Conservation (phyloP, 2,113 vertebrate genomes). For the Trogon surrucura region DNA sequence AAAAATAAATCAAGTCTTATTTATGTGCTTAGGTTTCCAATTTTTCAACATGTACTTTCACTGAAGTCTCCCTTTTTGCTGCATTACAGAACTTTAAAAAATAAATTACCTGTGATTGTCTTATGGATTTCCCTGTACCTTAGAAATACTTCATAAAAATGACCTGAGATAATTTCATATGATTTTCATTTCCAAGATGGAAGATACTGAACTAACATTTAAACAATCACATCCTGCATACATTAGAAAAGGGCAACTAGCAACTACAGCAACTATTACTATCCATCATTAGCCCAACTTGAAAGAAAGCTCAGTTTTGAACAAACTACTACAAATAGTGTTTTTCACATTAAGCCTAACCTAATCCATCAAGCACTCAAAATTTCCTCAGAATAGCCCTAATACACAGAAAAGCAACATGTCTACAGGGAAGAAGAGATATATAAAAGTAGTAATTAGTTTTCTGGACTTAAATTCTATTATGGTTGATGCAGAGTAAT, state of each 20-base stretch:
- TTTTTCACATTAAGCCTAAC: neutral
- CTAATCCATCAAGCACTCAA: neutral
- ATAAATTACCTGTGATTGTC: neutral
- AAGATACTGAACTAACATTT: neutral
- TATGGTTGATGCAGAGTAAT: neutral
- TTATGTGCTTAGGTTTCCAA: neutral
- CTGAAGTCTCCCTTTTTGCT: neutral
- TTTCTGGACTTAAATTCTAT: neutral
- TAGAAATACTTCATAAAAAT: neutral
- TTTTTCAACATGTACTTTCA: neutral
- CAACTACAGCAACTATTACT: neutral
- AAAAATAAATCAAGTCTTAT: neutral
- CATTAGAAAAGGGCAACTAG: neutral
- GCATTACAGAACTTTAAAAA: neutral
- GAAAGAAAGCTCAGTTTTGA: neutral
- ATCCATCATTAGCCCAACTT: neutral
- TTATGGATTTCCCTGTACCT: neutral
- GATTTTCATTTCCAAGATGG: neutral
- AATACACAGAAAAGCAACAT: neutral
- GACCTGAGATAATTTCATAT: neutral
- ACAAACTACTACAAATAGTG: neutral
- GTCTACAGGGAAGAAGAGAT: neutral
- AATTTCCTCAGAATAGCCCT: neutral
- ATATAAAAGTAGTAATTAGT: neutral
- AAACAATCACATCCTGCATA: neutral